These are phyloP conservation scores for Halcyon badia DNA, from an alignment of 2,797 vertebrate species.

Conservation along the genomic window DNA sequence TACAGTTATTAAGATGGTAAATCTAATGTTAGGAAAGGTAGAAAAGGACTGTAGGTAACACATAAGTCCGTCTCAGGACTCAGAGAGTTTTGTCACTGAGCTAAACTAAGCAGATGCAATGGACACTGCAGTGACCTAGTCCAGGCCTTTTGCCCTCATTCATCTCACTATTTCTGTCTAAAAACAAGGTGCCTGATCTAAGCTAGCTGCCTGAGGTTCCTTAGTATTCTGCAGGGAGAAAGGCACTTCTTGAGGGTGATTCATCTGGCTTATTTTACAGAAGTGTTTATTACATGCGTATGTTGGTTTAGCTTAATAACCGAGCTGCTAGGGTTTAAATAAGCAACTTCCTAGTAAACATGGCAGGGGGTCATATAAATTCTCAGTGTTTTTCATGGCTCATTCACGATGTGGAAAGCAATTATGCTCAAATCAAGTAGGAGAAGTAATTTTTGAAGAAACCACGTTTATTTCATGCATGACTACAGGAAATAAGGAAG, in stretches of 20 bases:
- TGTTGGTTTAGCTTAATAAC: not conserved
- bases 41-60: not conserved
- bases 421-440: not conserved
- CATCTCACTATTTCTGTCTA: not conserved
- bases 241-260: not conserved
- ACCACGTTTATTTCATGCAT: not conserved
- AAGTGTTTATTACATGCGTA: not conserved
- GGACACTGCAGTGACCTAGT: rapidly evolving
- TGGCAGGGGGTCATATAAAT: not conserved
- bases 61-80: rapidly evolving
- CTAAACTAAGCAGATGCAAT: not conserved
- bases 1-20: not conserved
- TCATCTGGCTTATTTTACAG: not conserved
- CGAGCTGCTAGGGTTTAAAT: not conserved
- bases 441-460: not conserved
- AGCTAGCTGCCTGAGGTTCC: not conserved
- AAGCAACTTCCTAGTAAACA: not conserved
- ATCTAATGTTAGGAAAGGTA: not conserved
- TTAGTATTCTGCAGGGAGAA: not conserved
- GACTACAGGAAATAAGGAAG: not conserved
- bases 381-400: not conserved
- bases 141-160: not conserved
- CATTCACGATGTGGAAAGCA: not conserved
- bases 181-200: not conserved
- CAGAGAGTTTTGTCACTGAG: not conserved